Conservation (phyloP, 2,888 invertebrate genomes). For the Carterocephalus palaemon region DNA sequence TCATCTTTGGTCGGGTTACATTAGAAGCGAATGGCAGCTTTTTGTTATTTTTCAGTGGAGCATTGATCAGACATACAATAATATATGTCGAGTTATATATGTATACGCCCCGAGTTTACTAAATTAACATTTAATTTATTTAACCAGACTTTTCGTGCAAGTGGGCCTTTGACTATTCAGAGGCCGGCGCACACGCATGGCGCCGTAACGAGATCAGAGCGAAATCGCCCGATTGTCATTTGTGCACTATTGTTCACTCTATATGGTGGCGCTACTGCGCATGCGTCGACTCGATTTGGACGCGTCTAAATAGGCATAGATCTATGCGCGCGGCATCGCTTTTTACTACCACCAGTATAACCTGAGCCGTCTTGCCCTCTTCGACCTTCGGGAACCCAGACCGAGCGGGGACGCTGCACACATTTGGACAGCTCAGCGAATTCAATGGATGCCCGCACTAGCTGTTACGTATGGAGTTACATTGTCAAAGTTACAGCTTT, state of each 20-base stretch:
- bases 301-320: constrained; percentile 74
- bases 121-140: constrained; percentile 27
- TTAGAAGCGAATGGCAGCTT: no score
- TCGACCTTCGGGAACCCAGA: constrained; percentile 15
- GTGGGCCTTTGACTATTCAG: constrained; percentile 39
- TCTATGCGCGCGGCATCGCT: constrained; percentile 70
- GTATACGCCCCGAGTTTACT: no score
- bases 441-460: constrained; percentile 45
- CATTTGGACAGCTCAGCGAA: constrained; percentile 38
- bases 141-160: constrained; percentile 27
- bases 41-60: no score
- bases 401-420: constrained; percentile 15
- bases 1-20: no score
- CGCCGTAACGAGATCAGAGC: constrained; percentile 62
- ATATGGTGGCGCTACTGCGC: constrained; percentile 70
- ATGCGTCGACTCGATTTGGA: constrained; percentile 59
- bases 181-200: constrained; percentile 54
- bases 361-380: constrained; percentile 34
- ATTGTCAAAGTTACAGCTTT: constrained; percentile 77
- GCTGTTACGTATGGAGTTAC: constrained; percentile 73
- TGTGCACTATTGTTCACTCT: constrained; percentile 73
- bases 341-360: constrained; percentile 48
- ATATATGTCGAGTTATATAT: no score
- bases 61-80: no score
- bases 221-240: constrained; percentile 65